Base-by-base conservation (phyloP, 2,888 invertebrate genomes). In the Ormyrus labotus region DNA sequence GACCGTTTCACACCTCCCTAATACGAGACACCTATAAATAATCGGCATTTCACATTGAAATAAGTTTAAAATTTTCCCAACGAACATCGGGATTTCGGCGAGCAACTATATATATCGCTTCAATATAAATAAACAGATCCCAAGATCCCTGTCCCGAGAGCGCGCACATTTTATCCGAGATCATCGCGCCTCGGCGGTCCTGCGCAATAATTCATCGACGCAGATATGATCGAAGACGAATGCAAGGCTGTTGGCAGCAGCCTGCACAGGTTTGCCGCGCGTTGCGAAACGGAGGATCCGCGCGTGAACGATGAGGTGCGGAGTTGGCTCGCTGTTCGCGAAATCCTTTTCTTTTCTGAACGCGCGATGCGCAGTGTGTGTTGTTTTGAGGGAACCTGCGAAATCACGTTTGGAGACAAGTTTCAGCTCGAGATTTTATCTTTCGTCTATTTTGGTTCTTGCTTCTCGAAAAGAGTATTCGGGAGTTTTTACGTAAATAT, bases 221-320 rank as follows among this genome's bases (percentile, higher is more conserved):
- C 76, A 84, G 87, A 88, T 86, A 87, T 84, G 85, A 88, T 88
- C 88, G 75, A 83, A 86, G 84, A 86, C 83, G 84, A 86, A 86
- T 84, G 84, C 85, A 84, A 85, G 82, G 85, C 87, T 86, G 87
- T 87, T 88, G 84, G 85, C 87, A 86, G 86, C 86, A 86, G 86
- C 86, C 13, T 88, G 86, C 19, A 19, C 34, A 4, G 34, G 82
- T 84, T 81, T 77, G 83, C 78, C 81, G 78, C 80, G 82, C 82
- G 71, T 80, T 67, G 60, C 19, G 60, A 63, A 45, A 10, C 47
- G 58, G 67, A 60, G 58, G 48, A 67, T 50, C 9, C n/a, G 34
- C 55, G 4, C n/a, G 50, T 34, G 53, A 61, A 60, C 53, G 11
- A 61, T 45, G 70, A 68, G 68, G 68, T 74, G 73, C 53, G 47